Percentiles rank a stretch among this genome's conserved stretches.
These are phyloP conservation scores for Uropetala carovei DNA, from an alignment of 2,888 invertebrate species.

Conservation along the genomic window DNA sequence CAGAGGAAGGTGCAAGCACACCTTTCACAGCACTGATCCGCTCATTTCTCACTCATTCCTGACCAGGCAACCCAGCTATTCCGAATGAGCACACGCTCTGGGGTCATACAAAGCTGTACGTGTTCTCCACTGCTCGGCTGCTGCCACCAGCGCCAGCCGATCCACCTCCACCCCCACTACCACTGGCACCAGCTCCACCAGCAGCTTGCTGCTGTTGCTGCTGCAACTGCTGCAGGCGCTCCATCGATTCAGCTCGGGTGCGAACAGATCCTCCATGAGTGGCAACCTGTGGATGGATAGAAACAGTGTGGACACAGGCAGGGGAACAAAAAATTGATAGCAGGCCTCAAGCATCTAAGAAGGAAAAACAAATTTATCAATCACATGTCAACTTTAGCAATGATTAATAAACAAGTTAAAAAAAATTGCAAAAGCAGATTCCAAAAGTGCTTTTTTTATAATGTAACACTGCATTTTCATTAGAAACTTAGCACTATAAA, in stretches of 20 bases:
- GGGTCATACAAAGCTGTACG: slow-evolving; percentile 85
- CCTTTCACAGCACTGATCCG: slow-evolving; percentile 48
- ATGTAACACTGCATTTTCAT: too few relatives aligned
- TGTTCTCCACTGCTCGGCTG: slow-evolving; percentile 87
- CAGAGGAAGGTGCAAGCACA: slow-evolving; percentile 13
- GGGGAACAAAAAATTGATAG: too few relatives aligned
- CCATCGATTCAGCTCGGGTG: slow-evolving; percentile 86
- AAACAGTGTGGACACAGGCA: too few relatives aligned
- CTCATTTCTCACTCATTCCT: slow-evolving; percentile 8
- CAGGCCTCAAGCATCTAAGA: too few relatives aligned
- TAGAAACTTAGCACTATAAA: too few relatives aligned
- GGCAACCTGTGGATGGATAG: slow-evolving; percentile 77
- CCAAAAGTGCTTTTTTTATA: too few relatives aligned
- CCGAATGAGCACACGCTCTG: slow-evolving; percentile 66
- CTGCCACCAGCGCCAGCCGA: slow-evolving; percentile 75
- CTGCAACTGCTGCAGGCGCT: slow-evolving; percentile 79
- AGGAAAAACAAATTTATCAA: too few relatives aligned
- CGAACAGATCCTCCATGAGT: slow-evolving; percentile 90
- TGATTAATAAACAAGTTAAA: too few relatives aligned
- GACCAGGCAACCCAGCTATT: slow-evolving; percentile 66
- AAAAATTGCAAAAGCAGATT: too few relatives aligned
- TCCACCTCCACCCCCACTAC: slow-evolving; percentile 71
- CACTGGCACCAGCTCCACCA: not conserved
- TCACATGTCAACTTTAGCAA: too few relatives aligned
- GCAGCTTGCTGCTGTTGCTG: slow-evolving; percentile 69